Evolutionary conservation across 2,797 vertebrate species (phyloP), one percentile per base, ranked within the genome.

Genomic region (Distichodus sexfasciatus): DNA sequence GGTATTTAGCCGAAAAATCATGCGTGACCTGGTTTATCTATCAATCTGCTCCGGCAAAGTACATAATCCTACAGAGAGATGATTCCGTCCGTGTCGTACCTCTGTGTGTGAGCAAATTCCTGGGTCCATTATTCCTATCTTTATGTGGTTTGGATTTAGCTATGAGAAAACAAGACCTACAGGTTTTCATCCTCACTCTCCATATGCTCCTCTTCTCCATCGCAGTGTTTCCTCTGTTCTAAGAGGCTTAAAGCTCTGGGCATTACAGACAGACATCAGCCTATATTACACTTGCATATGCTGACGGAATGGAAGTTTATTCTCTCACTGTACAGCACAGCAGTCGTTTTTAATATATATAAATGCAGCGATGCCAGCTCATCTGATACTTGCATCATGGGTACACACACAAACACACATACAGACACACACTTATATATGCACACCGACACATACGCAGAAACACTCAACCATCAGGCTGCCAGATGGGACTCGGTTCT

Each of bases 1-100:
- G 26, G 35, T 6, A 58, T 64, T 63, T 36, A 40, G 61, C 15
- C 44, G 26, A 46, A 69, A 63, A 33, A 60, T 70, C n/a, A 54
- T 23, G 33, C 1, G 9, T 54, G 15, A 53, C 11, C 31, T 53
- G 54, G 33, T 28, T 59, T 31, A 66, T 33, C 53, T 41, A 50
- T 28, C 48, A 23, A n/a, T 66, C 64, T 36, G 65, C 21, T 66
- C 47, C 41, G 19, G 64, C 24, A 48, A 44, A 23, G 38, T 21
- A 31, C 29, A 53, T 36, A 15, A 33, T 58, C 38, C 57, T 59
- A 28, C 41, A 43, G 43, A 26, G 15, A 15, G 29, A 35, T 51
- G 41, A 31, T 59, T 14, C 24, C 10, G 17, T 66, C 11, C 0
- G 0, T 28, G 9, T 64, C 11, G 26, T 38, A 29, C 53, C 48